Base-by-base conservation (phyloP, 2,888 invertebrate genomes). In the Ennomos quercinarius region DNA sequence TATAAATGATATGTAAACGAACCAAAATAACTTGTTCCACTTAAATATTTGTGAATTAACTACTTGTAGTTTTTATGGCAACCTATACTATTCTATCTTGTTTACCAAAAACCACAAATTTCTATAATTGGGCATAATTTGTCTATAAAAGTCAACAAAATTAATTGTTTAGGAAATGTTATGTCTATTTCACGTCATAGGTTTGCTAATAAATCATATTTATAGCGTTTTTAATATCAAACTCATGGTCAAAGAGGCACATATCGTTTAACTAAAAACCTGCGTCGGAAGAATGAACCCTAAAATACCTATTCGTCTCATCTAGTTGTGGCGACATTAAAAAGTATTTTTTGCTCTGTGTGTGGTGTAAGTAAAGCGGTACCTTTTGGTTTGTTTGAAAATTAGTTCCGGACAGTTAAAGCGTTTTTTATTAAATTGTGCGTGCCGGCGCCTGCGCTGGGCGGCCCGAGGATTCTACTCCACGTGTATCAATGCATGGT, bases 391-490 rank as follows among this genome's bases (percentile, higher is more conserved):
- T 77, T 71, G 72, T 54, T 54, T 75, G 75, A 76, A 74, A 86
- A 91, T 90, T 90, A 90, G 92, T 91, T 91, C 87, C 90, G 85
- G 80, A 73, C 86, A 81, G 89, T 92, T 91, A 87, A 77, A 72
- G 70, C 66, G 72, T 71, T 73, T 68, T 61, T 78, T 27, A 27
- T 27, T 78, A 43, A 83, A 85, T 84, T 74, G 78, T 72, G 76
- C 84, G 77, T 74, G 65, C 71, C 71, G 78, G 84, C 87, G 86
- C 85, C 84, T 76, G 81, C 76, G 44, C 48, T 27, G 48, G 48
- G 10, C 46, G 57, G 39, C 41, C 35, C 46, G 11, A 12, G 37
- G 36, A 36, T 40, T 38, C 51, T 27, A 50, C 39, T 17, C 51
- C 51, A 37, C 11, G 46, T 56, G 60, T 12, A 55, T 51, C 47